Percentiles rank a stretch among this genome's conserved stretches.
Conservation (phyloP, 2,797 vertebrate genomes). For the Diceros bicornis region DNA sequence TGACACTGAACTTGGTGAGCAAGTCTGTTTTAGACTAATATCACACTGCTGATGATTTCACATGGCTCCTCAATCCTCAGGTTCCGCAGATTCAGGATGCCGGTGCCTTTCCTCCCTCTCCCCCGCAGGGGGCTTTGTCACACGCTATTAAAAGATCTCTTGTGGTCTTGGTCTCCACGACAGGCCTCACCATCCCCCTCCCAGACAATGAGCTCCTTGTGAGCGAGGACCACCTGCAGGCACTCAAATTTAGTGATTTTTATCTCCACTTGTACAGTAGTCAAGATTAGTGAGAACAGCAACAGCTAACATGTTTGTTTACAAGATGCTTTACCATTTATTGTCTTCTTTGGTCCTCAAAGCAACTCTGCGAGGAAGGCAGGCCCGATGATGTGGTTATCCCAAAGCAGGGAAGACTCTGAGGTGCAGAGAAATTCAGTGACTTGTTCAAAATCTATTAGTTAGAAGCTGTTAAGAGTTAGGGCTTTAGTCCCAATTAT, state of each 20-base stretch:
- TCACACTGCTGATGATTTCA: neutral
- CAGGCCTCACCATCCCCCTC: neutral
- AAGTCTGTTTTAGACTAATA: neutral
- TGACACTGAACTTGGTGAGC: neutral
- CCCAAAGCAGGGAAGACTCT: neutral
- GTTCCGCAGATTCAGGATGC: neutral
- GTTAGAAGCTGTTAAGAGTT: neutral
- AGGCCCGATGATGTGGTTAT: neutral
- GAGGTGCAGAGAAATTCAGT: neutral
- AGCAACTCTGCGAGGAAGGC: neutral
- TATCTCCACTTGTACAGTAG: neutral
- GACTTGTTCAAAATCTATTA: neutral
- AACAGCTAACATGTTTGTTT: neutral
- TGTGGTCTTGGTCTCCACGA: neutral
- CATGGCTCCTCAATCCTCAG: neutral
- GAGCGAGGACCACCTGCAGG: neutral
- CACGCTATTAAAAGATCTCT: neutral
- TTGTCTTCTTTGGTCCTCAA: neutral
- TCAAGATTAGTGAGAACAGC: neutral
- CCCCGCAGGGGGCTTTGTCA: neutral
- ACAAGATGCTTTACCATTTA: slow-evolving; percentile 16
- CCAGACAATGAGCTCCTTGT: neutral
- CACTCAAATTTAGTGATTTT: neutral
- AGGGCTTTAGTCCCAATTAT: neutral
- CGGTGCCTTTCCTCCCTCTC: neutral